Conservation (phyloP, 1,140 invertebrate genomes). For the Bombus superbus region DNA sequence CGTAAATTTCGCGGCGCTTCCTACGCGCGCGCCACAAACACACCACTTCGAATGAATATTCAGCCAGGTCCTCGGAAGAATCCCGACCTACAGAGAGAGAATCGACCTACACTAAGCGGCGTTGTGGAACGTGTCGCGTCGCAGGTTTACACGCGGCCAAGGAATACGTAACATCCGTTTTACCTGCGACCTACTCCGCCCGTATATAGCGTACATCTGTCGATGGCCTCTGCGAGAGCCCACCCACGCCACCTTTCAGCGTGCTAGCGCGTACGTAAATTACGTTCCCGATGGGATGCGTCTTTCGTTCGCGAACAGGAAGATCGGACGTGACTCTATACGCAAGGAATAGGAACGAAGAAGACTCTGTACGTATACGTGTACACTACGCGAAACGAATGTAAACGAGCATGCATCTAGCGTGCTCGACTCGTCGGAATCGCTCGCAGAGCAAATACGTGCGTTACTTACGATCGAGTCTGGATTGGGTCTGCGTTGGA, state of each 20-base stretch:
- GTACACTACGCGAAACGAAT: conserved; percentile 19
- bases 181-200: conserved; percentile 50
- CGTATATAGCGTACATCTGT: conserved; percentile 47
- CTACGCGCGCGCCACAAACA: conserved; percentile 31
- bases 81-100: conserved; percentile 26
- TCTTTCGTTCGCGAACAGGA: not conserved
- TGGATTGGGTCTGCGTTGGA: not conserved
- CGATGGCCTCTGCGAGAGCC: conserved; percentile 18
- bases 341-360: not conserved
- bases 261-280: conserved; percentile 22
- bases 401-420: conserved; percentile 5
- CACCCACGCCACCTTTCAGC: conserved; percentile 44
- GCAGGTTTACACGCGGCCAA: conserved; percentile 46
- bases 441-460: not conserved
- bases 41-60: conserved; percentile 45
- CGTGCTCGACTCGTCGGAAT: not conserved
- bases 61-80: conserved; percentile 5
- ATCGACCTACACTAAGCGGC: conserved; percentile 45
- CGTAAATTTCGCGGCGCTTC: conserved; percentile 51
- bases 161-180: conserved; percentile 57
- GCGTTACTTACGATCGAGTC: conserved; percentile 5
- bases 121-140: conserved; percentile 32
- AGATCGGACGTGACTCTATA: not conserved
- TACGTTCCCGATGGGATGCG: conserved; percentile 5
- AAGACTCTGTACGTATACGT: not conserved